Evolutionary conservation across 2,888 invertebrate genomes (phyloP), one percentile per base, ranked within the genome.

Genomic region (Deilephila elpenor): DNA sequence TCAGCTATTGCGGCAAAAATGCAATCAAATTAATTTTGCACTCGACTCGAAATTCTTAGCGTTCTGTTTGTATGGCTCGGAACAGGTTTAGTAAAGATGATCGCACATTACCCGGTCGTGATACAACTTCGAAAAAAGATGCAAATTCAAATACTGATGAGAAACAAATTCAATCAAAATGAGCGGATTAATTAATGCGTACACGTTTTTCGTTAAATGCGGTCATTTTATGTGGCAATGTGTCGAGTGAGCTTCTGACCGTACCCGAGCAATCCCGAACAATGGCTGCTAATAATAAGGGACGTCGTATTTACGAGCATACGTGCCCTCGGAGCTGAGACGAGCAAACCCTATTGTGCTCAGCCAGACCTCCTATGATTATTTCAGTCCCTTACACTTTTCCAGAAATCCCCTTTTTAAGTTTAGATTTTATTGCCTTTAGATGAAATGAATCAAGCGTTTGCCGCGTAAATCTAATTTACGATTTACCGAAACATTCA

Each of bases 271-370:
- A 87, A 87, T 87, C 83, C 87, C 87, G 91, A 93, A 94, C 94
- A 94, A 94, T 94, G 90, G 91, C 84, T 85, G 89, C 91, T 94
- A 93, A 94, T 94, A 94, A 94, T 93, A 93, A 93, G 91, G 91
- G 87, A 91, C 91, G 89, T 87, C 89, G 92, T 93, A 93, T 94
- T 94, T 94, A 94, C 91, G 94, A 93, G 86, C 91, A 91, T 93
- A 94, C 93, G 94, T 94, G 94, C 93, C 89, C 88, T 89, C 87
- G 83, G 86, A 88, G 88, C 89, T 88, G 88, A 88, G 93, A 93
- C 91, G 92, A 89, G 90, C 90, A 86, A 89, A 87, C 86, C 88
- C 93, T 91, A 94, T 94, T 94, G 94, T 94, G 87, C 90, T 80
- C 80, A 72, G 56, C 80, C 86, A 88, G 94, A 94, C 94, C 94